phyloP scores from a whole-genome alignment of 1,140 invertebrate genomes.

The Drosophila funebris region DNA sequence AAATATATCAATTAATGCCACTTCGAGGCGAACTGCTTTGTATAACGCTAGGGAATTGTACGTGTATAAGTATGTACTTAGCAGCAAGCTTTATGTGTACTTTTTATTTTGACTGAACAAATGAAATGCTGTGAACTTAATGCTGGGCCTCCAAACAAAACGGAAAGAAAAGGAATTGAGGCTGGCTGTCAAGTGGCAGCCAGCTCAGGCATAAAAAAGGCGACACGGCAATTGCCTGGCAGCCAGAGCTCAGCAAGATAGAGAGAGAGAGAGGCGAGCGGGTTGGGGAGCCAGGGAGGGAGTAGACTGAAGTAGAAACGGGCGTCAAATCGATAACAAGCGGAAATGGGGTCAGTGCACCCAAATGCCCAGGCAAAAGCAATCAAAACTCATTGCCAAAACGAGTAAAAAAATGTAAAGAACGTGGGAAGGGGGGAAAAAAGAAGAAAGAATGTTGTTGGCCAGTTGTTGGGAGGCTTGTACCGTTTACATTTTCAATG shows the following conservation, averaged over 20 bases:
- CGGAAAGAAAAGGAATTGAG: conserved; percentile 47
- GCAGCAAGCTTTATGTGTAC: conserved; percentile 14
- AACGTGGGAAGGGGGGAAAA: conserved; percentile 5
- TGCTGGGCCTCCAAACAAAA: conserved; percentile 26
- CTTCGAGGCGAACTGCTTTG: neutral
- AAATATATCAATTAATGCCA: conserved; percentile 28
- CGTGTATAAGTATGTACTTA: conserved; percentile 35
- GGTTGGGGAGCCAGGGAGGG: neutral
- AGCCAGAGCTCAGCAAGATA: neutral
- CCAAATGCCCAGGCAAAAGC: conserved; percentile 75
- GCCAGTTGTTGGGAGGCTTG: conserved; percentile 23
- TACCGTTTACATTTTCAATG: conserved; percentile 61
- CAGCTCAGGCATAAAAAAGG: conserved; percentile 61
- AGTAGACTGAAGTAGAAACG: conserved; percentile 1
- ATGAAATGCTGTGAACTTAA: conserved; percentile 54
- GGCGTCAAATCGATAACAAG: conserved; percentile 76
- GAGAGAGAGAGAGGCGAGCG: neutral
- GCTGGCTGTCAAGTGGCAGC: conserved; percentile 69
- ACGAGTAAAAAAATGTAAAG: conserved; percentile 33
- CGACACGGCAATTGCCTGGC: conserved; percentile 52
- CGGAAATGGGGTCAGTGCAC: conserved; percentile 79
- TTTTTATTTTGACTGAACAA: conserved; percentile 27
- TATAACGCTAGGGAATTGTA: conserved; percentile 16
- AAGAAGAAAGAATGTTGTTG: neutral
- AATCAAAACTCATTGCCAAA: conserved; percentile 81